Conservation (phyloP, 2,888 invertebrate genomes). For the Electrophaes corylata region DNA sequence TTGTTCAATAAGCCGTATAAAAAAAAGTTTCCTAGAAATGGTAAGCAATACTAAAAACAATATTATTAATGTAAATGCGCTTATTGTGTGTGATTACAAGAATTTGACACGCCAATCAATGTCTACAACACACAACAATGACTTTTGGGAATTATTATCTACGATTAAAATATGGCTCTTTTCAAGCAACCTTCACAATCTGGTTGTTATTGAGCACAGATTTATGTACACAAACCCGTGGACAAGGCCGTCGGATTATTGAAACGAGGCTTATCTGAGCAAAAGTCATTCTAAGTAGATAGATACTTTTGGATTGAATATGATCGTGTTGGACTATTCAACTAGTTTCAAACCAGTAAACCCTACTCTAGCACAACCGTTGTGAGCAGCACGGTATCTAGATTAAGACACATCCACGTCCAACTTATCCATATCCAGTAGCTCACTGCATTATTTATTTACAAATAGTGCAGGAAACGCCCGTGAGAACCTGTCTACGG, state of each 20-base stretch:
- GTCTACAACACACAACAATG: conserved; percentile 5
- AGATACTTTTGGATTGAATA: neutral
- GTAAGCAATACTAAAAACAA: conserved; percentile 11
- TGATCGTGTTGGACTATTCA: neutral
- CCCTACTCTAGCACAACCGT: neutral
- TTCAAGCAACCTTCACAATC: no score
- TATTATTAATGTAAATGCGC: conserved; percentile 14
- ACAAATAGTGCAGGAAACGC: conserved; percentile 50
- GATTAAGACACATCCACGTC: conserved; percentile 3
- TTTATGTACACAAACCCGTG: neutral
- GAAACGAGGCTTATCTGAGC: neutral
- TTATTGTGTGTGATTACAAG: conserved; percentile 47
- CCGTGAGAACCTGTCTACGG: conserved; percentile 52
- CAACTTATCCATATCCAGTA: no score
- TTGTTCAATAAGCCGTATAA: no score
- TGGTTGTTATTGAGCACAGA: neutral
- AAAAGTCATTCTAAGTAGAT: neutral
- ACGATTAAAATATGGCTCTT: neutral
- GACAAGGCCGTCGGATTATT: neutral
- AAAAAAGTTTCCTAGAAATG: conserved; percentile 20
- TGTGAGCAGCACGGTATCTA: neutral
- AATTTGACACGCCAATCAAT: conserved; percentile 15
- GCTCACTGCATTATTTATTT: conserved; percentile 32
- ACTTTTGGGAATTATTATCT: neutral
- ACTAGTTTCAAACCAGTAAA: neutral